Evolutionary conservation across 30 jellyfish, hydroid and myxozoan genomes (phyloP).

Genomic region (Hydractinia echinata): DNA sequence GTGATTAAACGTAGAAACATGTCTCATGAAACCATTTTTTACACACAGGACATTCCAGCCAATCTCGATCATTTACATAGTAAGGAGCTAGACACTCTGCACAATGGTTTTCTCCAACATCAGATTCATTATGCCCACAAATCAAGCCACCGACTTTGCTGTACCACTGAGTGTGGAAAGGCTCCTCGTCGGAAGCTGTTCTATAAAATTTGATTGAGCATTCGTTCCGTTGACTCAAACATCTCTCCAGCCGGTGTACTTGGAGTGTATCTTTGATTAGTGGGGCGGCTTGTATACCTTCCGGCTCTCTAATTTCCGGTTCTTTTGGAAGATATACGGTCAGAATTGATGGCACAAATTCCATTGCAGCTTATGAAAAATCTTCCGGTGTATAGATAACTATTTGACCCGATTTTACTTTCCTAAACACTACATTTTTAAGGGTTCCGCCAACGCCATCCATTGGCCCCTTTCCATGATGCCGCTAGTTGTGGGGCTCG

Average conservation of each 20-base stretch:
- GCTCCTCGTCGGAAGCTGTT: too few species aligned
- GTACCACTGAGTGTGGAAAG: not conserved
- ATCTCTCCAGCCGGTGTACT: too few species aligned
- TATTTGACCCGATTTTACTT: conserved; percentile 4
- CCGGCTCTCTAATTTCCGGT: conserved; percentile 1
- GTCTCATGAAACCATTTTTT: conserved; percentile 20
- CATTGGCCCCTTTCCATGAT: too few species aligned
- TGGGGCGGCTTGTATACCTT: conserved; percentile 1
- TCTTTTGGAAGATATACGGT: not conserved
- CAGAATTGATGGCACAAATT: not conserved
- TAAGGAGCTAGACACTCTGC: not conserved
- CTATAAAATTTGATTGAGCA: too few species aligned
- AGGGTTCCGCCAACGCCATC: too few species aligned
- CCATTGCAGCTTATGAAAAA: not conserved
- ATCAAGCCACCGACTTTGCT: not conserved
- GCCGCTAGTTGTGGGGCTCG: too few species aligned
- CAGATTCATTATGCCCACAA: not conserved
- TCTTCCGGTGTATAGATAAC: not conserved
- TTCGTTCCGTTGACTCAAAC: too few species aligned
- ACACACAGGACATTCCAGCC: conserved; percentile 9
- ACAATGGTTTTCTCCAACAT: not conserved
- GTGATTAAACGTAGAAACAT: not conserved
- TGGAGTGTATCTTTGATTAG: not conserved
- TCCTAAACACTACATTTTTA: not conserved
- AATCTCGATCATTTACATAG: not conserved